These are phyloP conservation scores for Sebastiscus tertius DNA, from an alignment of 2,797 vertebrate species.

Conservation along the genomic window DNA sequence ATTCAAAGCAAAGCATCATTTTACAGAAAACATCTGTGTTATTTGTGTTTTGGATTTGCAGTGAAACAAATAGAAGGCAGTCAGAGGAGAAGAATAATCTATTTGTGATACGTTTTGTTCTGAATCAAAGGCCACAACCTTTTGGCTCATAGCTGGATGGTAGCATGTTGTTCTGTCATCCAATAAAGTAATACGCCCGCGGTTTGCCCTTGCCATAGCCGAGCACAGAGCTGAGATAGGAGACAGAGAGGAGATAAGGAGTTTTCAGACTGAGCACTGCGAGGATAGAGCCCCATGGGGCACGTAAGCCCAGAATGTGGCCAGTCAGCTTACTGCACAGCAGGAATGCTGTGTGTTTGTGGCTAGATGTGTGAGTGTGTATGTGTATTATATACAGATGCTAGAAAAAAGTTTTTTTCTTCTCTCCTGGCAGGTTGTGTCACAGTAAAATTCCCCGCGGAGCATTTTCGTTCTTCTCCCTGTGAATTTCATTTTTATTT, in stretches of 20 bases:
- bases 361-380: background rate
- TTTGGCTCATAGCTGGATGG: constrained; percentile 34
- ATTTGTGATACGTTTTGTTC: constrained; percentile 22
- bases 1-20: background rate
- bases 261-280: constrained; percentile 35
- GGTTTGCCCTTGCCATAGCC: constrained; percentile 26
- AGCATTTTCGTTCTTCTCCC: background rate
- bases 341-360: constrained; percentile 21
- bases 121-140: constrained; percentile 34
- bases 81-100: constrained; percentile 8
- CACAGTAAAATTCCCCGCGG: background rate
- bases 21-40: too few species aligned
- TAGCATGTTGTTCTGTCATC: constrained; percentile 33
- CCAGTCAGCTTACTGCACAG: constrained; percentile 54
- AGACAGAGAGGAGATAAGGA: constrained; percentile 38
- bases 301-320: constrained; percentile 41
- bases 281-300: constrained; percentile 43
- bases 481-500: background rate
- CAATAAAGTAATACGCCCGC: constrained; percentile 34
- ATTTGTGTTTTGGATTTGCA: background rate
- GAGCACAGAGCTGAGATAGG: constrained; percentile 12
- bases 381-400: background rate
- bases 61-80: background rate
- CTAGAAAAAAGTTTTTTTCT: background rate
- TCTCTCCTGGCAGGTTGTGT: background rate